Conservation (phyloP, 2,113 vertebrate genomes). For the Muntiacus reevesi region DNA sequence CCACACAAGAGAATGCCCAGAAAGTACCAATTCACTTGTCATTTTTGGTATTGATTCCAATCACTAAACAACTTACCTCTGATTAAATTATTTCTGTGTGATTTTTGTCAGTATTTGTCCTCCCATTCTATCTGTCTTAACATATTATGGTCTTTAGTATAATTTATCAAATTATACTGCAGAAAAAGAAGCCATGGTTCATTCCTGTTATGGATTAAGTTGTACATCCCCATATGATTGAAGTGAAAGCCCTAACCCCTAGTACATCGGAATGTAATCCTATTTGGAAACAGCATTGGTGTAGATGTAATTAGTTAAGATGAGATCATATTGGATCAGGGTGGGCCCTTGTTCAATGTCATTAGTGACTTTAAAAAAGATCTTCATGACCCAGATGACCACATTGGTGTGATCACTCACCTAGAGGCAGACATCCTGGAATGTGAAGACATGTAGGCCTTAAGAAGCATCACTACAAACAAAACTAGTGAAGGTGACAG, state of each 20-base stretch:
- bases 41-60: neutral
- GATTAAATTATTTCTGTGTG: neutral
- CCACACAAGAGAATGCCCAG: neutral
- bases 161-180: neutral
- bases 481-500: neutral
- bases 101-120: neutral
- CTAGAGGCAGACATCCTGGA: neutral
- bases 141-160: neutral
- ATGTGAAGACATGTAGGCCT: neutral
- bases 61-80: neutral
- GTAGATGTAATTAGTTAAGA: neutral
- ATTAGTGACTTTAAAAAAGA: neutral
- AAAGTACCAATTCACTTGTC: neutral
- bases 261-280: neutral
- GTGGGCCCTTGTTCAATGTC: neutral
- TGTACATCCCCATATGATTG: neutral
- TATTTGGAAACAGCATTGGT: neutral
- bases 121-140: neutral
- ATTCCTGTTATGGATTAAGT: neutral
- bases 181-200: neutral
- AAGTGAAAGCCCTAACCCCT: neutral
- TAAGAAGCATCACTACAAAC: neutral
- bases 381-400: neutral
- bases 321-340: neutral
- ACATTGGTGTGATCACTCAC: neutral